Conservation (phyloP, 2,797 vertebrate species). For the Todus mexicanus region DNA sequence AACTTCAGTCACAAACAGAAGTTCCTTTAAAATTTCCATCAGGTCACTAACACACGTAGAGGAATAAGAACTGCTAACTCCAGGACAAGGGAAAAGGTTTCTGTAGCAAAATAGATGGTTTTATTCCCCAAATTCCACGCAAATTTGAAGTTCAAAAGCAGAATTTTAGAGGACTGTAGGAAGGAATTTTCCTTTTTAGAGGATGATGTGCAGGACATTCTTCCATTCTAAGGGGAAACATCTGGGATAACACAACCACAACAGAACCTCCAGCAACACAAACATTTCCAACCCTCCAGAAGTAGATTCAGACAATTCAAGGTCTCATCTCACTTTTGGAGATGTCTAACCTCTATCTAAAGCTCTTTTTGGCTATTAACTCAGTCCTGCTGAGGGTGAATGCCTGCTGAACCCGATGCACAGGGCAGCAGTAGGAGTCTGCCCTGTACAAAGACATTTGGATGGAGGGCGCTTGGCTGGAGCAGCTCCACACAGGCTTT, state of each 20-base stretch:
- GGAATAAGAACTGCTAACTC: not conserved
- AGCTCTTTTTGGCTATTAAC: not conserved
- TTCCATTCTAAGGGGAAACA: not conserved
- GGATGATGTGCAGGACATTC: not conserved
- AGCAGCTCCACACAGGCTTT: not conserved
- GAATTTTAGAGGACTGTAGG: not conserved
- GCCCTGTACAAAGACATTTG: not conserved
- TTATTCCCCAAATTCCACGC: not conserved
- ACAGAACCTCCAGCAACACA: not conserved
- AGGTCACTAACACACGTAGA: not conserved
- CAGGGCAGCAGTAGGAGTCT: not conserved
- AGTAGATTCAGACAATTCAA: not conserved
- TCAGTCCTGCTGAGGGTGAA: not conserved
- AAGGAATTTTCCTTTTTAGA: not conserved
- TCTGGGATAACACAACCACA: not conserved
- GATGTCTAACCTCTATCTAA: no score
- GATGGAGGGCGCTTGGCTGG: not conserved
- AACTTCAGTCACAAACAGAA: not conserved
- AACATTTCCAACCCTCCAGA: not conserved
- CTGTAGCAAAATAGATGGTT: not conserved
- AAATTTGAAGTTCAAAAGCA: not conserved
- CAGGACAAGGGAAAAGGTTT: not conserved
- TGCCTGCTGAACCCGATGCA: not conserved
- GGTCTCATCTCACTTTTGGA: not conserved
- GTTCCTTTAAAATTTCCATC: not conserved